Evolutionary conservation across 2,113 vertebrate genomes (phyloP).

Genomic region (Mystacornis crossleyi): DNA sequence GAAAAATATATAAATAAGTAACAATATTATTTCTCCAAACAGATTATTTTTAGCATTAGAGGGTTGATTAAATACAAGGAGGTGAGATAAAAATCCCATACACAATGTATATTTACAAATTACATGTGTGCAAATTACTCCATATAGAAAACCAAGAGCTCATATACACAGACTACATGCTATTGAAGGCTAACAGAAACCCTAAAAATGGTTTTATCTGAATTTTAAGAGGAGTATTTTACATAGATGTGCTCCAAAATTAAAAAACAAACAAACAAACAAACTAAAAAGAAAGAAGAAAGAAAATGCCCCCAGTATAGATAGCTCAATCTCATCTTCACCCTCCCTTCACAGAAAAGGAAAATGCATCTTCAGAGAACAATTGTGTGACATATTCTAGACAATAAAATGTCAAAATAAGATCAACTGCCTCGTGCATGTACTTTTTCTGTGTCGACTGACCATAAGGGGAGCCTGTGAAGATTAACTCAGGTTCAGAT

Average conservation of each 20-base stretch:
- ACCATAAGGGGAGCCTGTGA: neutral
- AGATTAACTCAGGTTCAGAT: neutral
- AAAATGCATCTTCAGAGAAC: neutral
- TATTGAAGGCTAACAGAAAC: neutral
- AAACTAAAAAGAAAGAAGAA: no score
- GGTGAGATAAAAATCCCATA: neutral
- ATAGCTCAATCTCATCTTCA: neutral
- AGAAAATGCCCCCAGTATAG: accelerated
- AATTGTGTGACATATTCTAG: neutral
- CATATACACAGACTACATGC: neutral
- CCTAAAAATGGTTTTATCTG: neutral
- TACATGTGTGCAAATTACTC: neutral
- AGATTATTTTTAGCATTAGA: neutral
- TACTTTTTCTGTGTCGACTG: neutral
- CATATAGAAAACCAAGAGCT: neutral
- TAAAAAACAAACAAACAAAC: no score
- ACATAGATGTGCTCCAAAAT: neutral
- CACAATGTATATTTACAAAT: neutral
- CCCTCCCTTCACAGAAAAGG: neutral
- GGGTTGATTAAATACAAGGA: neutral
- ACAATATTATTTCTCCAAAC: neutral
- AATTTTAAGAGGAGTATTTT: neutral
- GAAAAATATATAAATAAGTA: neutral
- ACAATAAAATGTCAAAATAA: neutral
- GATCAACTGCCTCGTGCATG: neutral